phyloP scores from a whole-genome alignment of 2,113 vertebrate species.

The Ochotona curzoniae region DNA sequence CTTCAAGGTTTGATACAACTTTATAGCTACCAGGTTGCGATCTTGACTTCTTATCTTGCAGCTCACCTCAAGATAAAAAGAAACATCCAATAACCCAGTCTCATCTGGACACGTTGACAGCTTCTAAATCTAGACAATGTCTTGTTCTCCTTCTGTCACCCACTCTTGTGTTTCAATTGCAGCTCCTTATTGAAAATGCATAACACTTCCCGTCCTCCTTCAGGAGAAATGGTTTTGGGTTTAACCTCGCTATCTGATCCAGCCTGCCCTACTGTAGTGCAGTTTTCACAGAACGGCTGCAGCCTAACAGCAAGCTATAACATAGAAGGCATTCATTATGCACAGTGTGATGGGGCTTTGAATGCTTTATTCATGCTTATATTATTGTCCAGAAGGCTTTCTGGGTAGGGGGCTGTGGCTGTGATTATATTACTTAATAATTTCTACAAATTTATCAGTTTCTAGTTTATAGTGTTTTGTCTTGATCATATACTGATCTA shows the following conservation, averaged over 20 bases:
- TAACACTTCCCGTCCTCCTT: background rate
- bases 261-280: background rate
- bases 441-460: background rate
- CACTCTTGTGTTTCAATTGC: constrained; percentile 27
- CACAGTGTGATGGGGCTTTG: background rate
- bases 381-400: background rate
- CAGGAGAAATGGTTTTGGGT: background rate
- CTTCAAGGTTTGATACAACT: background rate
- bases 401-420: accelerated
- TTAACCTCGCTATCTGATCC: background rate
- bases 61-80: constrained; percentile 45
- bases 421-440: background rate
- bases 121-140: constrained; percentile 12
- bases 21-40: background rate
- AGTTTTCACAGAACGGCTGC: background rate
- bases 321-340: background rate
- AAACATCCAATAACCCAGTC: constrained; percentile 33
- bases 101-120: background rate
- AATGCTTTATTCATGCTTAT: background rate
- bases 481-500: background rate
- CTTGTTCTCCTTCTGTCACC: constrained; percentile 49
- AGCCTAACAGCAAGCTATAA: constrained; percentile 38
- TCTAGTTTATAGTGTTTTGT: background rate
- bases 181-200: constrained; percentile 40
- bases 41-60: constrained; percentile 36